Base-by-base conservation (phyloP, 1,140 invertebrate genomes). In the Drosophila miranda region DNA sequence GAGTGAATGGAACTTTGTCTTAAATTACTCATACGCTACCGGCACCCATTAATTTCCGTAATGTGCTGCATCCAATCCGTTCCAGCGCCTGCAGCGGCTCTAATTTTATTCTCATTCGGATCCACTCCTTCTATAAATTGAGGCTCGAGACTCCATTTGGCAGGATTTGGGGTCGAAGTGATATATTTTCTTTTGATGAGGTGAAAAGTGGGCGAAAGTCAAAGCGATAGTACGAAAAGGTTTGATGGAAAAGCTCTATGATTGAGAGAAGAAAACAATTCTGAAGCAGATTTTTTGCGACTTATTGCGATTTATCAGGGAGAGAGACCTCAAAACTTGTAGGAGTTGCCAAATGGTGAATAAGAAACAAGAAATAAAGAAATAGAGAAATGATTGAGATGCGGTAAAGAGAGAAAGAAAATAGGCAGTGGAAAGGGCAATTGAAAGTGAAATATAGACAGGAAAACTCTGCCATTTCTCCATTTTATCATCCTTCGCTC, bases 1-100 rank as follows among this genome's bases (percentile, higher is more conserved):
- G 19, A 23, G 0, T 4, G 21, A 23, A 7, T 14, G 46, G 38
- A 51, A 28, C 42, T 48, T 2, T 0, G 28, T 53, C 38, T 53
- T 43, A 9, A 51, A 64, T 73, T 57, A 57, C 70, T 66, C 49
- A 54, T 66, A 66, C 48, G 70, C 16, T 21, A 41, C 16, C 13
- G 19, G 38, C 11, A 16, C 8, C 41, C 30, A 45, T 74, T 73
- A 41, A 74, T 75, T 49, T 57, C 28, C 43, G 23, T 74, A 55
- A 56, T 43, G 42, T 42, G 16, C 34, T 44, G 34, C 14, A 50
- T 44, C 34, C 26, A 19, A 6, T 44, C 34, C 26, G 8, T 3
- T 44, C 43, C 23, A 57, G 9, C n/a, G 8, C 4, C 16, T 34
- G 9, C 11, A 16, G 34, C 2, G 46, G 19, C 45, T 64, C 56